Evolutionary conservation across 1,140 invertebrate genomes (phyloP).

Genomic region (Drosophila melanica): DNA sequence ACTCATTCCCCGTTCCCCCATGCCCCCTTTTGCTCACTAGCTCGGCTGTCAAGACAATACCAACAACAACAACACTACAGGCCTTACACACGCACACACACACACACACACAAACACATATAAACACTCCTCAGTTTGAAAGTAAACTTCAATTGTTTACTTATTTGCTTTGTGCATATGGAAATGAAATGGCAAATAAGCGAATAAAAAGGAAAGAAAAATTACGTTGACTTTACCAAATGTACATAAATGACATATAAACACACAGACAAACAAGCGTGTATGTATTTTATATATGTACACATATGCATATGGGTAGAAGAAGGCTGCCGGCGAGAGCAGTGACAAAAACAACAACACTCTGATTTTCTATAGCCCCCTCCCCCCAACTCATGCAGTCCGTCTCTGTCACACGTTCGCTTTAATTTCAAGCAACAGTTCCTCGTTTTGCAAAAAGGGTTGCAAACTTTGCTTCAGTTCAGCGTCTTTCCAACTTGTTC

Average conservation of each 20-base stretch:
- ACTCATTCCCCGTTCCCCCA: neutral
- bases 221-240: slow-evolving; percentile 73
- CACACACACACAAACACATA: neutral
- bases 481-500: no score
- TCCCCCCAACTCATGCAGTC: neutral
- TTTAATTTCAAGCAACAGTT: slow-evolving; percentile 15
- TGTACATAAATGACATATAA: slow-evolving; percentile 45
- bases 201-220: slow-evolving; percentile 64
- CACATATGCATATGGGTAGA: neutral
- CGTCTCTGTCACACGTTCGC: slow-evolving; percentile 15
- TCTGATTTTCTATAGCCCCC: slow-evolving; percentile 10
- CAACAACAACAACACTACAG: slow-evolving; percentile 37
- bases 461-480: no score
- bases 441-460: neutral
- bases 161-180: slow-evolving; percentile 79
- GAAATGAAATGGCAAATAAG: slow-evolving; percentile 79
- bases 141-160: slow-evolving; percentile 67
- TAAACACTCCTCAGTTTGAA: slow-evolving; percentile 15
- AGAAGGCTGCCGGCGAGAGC: slow-evolving; percentile 6
- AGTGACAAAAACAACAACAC: slow-evolving; percentile 16
- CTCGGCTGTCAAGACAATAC: slow-evolving; percentile 55
- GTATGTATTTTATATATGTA: neutral
- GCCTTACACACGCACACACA: neutral
- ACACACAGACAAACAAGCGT: slow-evolving; percentile 10
- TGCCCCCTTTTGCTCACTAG: neutral